These are phyloP conservation scores for Panagrolaimus sp. DNA, from an alignment of 1,140 invertebrate genomes.

Conservation along the genomic window DNA sequence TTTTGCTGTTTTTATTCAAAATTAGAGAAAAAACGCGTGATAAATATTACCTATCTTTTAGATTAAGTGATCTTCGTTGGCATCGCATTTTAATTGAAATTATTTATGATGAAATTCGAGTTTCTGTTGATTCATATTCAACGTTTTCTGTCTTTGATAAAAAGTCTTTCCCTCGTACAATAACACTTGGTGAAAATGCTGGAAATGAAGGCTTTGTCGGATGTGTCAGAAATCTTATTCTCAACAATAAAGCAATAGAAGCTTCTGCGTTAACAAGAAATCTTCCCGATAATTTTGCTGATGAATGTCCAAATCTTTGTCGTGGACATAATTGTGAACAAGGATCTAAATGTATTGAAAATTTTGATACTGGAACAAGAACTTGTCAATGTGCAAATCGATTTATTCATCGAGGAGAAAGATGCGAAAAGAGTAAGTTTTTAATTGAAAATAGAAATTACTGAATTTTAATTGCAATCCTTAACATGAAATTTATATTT, in stretches of 20 bases:
- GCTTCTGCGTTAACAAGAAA: neutral
- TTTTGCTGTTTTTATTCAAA: neutral
- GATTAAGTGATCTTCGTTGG: slow-evolving; percentile 42
- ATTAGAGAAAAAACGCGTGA: too few species aligned
- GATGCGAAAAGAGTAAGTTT: slow-evolving; percentile 46
- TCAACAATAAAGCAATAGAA: slow-evolving; percentile 24
- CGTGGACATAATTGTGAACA: slow-evolving; percentile 35
- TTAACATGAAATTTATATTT: neutral
- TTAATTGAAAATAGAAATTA: too few species aligned
- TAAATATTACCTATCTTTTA: neutral
- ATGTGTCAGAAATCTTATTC: slow-evolving; percentile 35
- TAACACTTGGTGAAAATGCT: slow-evolving; percentile 20
- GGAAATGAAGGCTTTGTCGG: slow-evolving; percentile 34
- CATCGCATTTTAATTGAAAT: slow-evolving; percentile 40
- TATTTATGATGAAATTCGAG: slow-evolving; percentile 35
- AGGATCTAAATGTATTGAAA: slow-evolving; percentile 36
- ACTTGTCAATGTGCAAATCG: slow-evolving; percentile 43
- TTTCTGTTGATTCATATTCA: slow-evolving; percentile 37
- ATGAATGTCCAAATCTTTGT: slow-evolving; percentile 37
- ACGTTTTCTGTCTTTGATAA: slow-evolving; percentile 19
- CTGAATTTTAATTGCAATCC: neutral
- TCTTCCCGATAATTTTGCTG: slow-evolving; percentile 13
- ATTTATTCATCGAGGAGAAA: slow-evolving; percentile 35
- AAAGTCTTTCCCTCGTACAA: neutral
- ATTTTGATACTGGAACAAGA: slow-evolving; percentile 39